phyloP scores from a whole-genome alignment of 1,140 invertebrate species.

The Eueides isabella region DNA sequence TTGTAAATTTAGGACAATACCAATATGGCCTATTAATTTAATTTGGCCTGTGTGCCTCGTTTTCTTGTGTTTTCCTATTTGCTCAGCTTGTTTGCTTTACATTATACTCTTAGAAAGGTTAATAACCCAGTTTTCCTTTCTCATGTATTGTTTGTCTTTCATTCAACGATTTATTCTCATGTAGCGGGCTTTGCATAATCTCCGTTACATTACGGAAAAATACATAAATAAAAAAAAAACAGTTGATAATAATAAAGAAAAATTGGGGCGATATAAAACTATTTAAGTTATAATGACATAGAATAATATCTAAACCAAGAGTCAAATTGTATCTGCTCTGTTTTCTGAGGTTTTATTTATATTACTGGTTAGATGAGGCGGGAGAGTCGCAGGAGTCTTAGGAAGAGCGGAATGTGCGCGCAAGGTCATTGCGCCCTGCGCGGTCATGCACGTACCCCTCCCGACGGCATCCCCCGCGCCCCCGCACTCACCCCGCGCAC shows the following conservation, averaged over 20 bases:
- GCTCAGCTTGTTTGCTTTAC: conserved; percentile 59
- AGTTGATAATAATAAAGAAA: background rate
- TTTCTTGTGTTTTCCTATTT: conserved; percentile 50
- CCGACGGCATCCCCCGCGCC: conserved; percentile 37
- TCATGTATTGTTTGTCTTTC: conserved; percentile 50
- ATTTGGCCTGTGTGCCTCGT: conserved; percentile 12
- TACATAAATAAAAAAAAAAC: background rate
- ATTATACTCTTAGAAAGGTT: conserved; percentile 61
- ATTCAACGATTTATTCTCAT: conserved; percentile 39
- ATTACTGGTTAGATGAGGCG: conserved; percentile 47
- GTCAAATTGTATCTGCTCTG: background rate
- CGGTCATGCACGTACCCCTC: conserved; percentile 74
- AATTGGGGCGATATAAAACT: background rate
- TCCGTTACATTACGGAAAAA: conserved; percentile 10
- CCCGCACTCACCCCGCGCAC: conserved; percentile 29
- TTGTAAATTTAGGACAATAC: too few relatives aligned
- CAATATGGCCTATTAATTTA: background rate
- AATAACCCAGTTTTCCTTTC: conserved; percentile 68
- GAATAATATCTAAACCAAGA: background rate
- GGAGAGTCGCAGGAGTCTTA: conserved; percentile 70
- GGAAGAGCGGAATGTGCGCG: conserved; percentile 76
- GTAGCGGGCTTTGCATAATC: conserved; percentile 40
- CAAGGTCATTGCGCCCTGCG: conserved; percentile 81
- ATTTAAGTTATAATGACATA: background rate
- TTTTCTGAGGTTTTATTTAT: conserved; percentile 26